These are phyloP conservation scores for Phengaris alcon DNA, from an alignment of 2,888 invertebrate species.

Conservation along the genomic window DNA sequence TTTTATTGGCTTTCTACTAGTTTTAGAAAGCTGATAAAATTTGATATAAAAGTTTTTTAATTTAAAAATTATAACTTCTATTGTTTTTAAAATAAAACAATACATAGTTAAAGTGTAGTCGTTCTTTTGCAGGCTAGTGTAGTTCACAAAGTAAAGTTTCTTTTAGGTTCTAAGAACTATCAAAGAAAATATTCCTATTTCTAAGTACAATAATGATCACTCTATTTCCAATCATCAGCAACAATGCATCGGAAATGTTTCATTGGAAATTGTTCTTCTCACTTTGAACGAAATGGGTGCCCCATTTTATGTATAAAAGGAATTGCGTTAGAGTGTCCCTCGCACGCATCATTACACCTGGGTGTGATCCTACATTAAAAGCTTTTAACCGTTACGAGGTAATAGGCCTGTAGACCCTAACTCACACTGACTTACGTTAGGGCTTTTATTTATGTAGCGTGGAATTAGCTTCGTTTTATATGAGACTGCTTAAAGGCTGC, in stretches of 20 bases:
- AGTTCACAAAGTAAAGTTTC: background rate
- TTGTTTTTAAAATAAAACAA: too few relatives aligned
- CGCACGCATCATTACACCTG: conserved; percentile 35
- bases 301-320: conserved; percentile 28
- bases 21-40: too few relatives aligned
- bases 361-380: conserved; percentile 31
- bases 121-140: too few relatives aligned
- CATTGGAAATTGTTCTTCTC: conserved; percentile 22
- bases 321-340: conserved; percentile 31
- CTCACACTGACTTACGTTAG: conserved; percentile 14
- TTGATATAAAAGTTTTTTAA: too few relatives aligned
- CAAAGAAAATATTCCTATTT: background rate
- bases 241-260: conserved; percentile 17
- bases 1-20: too few relatives aligned
- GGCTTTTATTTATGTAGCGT: conserved; percentile 17
- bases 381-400: conserved; percentile 29
- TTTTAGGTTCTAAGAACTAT: background rate
- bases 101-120: too few relatives aligned
- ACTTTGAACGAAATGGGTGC: conserved; percentile 7
- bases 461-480: background rate
- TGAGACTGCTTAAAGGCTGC: background rate
- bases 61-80: too few relatives aligned
- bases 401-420: conserved; percentile 1
- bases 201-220: background rate
- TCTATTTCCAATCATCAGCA: background rate